Conservation (phyloP, 2,113 vertebrate genomes). For the Perognathus longimembris region DNA sequence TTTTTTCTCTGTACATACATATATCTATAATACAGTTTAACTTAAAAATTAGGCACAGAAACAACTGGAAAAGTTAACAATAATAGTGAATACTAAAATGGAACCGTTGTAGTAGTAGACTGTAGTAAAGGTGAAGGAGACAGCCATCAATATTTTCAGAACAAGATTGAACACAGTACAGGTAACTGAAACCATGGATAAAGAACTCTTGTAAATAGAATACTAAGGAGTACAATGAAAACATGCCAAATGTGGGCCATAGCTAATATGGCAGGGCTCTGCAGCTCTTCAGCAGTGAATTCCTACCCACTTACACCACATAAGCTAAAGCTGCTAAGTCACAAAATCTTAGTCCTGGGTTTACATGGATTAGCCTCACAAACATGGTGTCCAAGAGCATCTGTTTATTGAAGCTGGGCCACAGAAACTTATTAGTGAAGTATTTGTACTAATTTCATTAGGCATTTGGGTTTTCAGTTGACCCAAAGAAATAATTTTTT, state of each 20-base stretch:
- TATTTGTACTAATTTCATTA: not conserved
- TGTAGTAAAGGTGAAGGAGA: not conserved
- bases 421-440: not conserved
- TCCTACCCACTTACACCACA: not conserved
- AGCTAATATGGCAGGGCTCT: not conserved
- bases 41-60: not conserved
- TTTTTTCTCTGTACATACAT: not conserved
- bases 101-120: not conserved
- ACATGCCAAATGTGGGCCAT: not conserved
- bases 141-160: not conserved
- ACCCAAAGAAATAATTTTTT: too few relatives aligned
- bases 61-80: not conserved
- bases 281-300: not conserved
- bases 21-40: not conserved
- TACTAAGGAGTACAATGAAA: not conserved
- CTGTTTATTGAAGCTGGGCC: not conserved
- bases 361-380: not conserved
- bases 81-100: not conserved
- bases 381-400: not conserved
- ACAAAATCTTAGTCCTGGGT: not conserved
- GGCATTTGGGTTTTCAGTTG: too few relatives aligned
- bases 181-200: not conserved
- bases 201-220: not conserved
- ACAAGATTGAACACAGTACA: not conserved
- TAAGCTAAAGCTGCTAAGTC: not conserved